Percentiles rank a stretch among this genome's conserved stretches.
phyloP scores from a whole-genome alignment of 1,140 invertebrate species.

The Drosophila tani region DNA sequence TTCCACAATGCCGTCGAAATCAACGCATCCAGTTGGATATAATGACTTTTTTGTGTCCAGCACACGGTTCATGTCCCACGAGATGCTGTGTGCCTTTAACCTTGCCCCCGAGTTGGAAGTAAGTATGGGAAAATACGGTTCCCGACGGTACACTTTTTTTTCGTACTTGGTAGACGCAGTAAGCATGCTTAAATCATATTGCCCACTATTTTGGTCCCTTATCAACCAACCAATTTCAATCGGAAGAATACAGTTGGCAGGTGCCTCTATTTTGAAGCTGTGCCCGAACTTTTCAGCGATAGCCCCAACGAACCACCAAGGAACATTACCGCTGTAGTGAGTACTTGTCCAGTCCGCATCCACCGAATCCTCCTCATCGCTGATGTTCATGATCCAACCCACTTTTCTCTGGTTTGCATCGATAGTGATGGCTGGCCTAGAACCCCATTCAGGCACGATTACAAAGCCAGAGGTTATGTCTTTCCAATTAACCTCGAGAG shows the following conservation, averaged over 20 bases:
- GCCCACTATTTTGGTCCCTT: background rate
- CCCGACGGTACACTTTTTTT: background rate
- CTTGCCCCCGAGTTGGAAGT: background rate
- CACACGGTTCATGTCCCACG: conserved; percentile 1
- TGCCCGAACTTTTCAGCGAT: background rate
- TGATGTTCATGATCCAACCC: background rate
- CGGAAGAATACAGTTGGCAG: background rate
- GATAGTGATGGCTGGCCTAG: no score
- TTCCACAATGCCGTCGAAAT: background rate
- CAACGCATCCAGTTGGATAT: background rate
- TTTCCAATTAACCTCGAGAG: background rate
- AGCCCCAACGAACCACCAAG: conserved; percentile 1
- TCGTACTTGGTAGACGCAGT: conserved; percentile 1
- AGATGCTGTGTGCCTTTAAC: background rate
- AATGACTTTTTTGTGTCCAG: background rate
- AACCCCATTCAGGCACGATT: background rate
- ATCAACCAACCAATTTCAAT: background rate
- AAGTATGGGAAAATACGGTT: background rate
- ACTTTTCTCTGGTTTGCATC: background rate
- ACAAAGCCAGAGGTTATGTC: background rate
- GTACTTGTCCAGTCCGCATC: background rate
- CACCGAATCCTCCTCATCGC: background rate
- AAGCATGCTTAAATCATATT: background rate
- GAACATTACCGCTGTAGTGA: conserved; percentile 1
- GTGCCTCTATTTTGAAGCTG: background rate